Evolutionary conservation across 2,797 vertebrate genomes (phyloP).

Genomic region (Syngnathus acus): DNA sequence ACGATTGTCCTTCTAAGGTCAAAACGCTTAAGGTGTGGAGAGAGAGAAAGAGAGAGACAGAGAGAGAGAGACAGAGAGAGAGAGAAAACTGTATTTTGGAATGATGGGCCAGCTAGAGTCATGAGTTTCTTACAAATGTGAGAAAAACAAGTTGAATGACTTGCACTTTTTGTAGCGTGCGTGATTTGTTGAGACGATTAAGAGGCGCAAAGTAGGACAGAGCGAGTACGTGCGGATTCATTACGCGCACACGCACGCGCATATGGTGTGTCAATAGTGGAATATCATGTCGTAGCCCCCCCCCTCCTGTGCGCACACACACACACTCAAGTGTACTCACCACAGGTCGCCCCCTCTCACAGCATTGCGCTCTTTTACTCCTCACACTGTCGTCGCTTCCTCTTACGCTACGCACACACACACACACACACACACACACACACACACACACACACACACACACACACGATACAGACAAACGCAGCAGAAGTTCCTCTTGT

Average conservation of each 20-base stretch:
- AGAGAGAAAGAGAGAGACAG: neutral
- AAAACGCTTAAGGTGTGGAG: slow-evolving; percentile 18
- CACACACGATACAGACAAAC: slow-evolving; percentile 1
- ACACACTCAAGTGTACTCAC: neutral
- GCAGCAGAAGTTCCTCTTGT: too few species aligned
- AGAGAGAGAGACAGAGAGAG: neutral
- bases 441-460: neutral
- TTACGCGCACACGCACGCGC: neutral
- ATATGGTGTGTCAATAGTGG: too few species aligned
- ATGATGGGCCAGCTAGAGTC: neutral
- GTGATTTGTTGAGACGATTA: neutral
- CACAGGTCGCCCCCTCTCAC: neutral
- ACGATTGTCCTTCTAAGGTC: slow-evolving; percentile 40
- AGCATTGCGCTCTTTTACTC: neutral
- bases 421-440: neutral
- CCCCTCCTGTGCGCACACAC: neutral
- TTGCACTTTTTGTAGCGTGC: slow-evolving; percentile 56
- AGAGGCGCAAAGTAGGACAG: neutral
- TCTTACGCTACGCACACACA: neutral
- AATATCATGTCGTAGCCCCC: neutral
- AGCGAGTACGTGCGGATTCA: slow-evolving; percentile 3
- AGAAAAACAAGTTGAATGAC: slow-evolving; percentile 52
- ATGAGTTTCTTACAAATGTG: neutral
- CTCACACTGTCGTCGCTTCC: neutral
- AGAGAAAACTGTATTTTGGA: neutral